These are phyloP conservation scores for Charina bottae DNA, from an alignment of 2,113 vertebrate genomes.

Conservation along the genomic window DNA sequence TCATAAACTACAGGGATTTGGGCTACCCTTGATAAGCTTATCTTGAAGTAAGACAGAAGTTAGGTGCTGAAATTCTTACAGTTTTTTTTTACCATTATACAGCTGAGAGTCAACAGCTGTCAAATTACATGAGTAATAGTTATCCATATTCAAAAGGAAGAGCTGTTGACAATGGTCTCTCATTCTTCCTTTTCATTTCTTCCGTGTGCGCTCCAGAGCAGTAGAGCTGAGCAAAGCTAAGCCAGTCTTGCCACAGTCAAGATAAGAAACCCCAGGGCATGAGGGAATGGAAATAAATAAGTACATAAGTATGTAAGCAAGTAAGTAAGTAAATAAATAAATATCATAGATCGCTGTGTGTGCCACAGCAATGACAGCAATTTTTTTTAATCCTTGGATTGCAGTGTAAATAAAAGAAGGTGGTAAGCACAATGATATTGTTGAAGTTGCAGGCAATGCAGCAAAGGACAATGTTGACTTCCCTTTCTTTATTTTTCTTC, in stretches of 20 bases:
- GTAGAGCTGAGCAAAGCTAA: constrained; percentile 47
- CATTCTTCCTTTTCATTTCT: constrained; percentile 43
- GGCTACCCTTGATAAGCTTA: constrained; percentile 62
- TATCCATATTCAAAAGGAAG: constrained; percentile 60
- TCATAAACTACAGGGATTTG: constrained; percentile 49
- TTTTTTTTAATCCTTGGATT: constrained; percentile 41
- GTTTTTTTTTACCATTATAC: constrained; percentile 58
- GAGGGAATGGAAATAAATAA: constrained; percentile 36
- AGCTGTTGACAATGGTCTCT: constrained; percentile 65
- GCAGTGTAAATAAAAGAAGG: constrained; percentile 34
- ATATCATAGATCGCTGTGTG: background rate
- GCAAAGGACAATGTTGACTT: constrained; percentile 56
- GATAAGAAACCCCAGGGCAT: constrained; percentile 55
- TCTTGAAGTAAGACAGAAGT: constrained; percentile 69
- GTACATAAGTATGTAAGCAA: background rate
- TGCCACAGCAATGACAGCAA: constrained; percentile 18
- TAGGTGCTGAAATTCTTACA: constrained; percentile 65
- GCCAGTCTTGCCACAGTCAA: constrained; percentile 7
- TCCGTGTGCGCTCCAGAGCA: constrained; percentile 28
- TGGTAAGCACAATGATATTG: constrained; percentile 37
- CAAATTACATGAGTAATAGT: constrained; percentile 69
- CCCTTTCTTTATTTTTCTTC: constrained; percentile 26
- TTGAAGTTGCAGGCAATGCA: constrained; percentile 16
- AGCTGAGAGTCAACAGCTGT: constrained; percentile 72
- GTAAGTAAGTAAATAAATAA: background rate